phyloP scores from a whole-genome alignment of 2,113 vertebrate species.

The Camelus dromedarius region DNA sequence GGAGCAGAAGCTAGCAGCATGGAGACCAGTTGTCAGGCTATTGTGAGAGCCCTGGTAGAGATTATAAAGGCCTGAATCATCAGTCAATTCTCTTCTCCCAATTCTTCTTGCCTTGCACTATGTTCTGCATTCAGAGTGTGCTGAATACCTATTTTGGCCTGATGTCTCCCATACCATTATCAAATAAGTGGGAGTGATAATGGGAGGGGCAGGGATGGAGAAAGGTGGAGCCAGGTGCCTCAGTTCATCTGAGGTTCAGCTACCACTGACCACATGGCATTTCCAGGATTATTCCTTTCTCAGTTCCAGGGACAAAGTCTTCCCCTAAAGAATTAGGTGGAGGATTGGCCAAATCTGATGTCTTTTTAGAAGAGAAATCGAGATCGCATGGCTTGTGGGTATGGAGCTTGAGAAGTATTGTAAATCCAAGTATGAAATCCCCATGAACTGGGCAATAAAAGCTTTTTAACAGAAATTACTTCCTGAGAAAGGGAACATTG shows the following conservation, averaged over 20 bases:
- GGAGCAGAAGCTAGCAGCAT: not conserved
- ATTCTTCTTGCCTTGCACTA: not conserved
- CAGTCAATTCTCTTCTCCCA: not conserved
- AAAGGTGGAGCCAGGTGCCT: not conserved
- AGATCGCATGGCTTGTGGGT: slow-evolving; percentile 51
- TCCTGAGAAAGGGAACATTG: slow-evolving; percentile 64
- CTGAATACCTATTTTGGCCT: slow-evolving; percentile 48
- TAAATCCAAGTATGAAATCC: slow-evolving; percentile 66
- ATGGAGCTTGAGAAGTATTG: slow-evolving; percentile 58
- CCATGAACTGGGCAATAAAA: slow-evolving; percentile 74
- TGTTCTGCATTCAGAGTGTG: not conserved
- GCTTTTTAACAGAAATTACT: slow-evolving; percentile 70
- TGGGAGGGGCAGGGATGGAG: not conserved
- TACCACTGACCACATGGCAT: not conserved
- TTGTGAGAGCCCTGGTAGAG: not conserved
- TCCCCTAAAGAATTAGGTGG: slow-evolving; percentile 11
- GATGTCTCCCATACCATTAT: not conserved
- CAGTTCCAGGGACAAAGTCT: slow-evolving; percentile 12
- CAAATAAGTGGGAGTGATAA: not conserved
- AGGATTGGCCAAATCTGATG: not conserved
- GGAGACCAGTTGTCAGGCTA: not conserved
- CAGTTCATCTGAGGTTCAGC: not conserved
- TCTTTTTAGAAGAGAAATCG: slow-evolving; percentile 65
- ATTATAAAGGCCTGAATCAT: not conserved
- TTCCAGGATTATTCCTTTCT: slow-evolving; percentile 17